Evolutionary conservation across 2,113 vertebrate species (phyloP).

Genomic region (Notechis scutatus): DNA sequence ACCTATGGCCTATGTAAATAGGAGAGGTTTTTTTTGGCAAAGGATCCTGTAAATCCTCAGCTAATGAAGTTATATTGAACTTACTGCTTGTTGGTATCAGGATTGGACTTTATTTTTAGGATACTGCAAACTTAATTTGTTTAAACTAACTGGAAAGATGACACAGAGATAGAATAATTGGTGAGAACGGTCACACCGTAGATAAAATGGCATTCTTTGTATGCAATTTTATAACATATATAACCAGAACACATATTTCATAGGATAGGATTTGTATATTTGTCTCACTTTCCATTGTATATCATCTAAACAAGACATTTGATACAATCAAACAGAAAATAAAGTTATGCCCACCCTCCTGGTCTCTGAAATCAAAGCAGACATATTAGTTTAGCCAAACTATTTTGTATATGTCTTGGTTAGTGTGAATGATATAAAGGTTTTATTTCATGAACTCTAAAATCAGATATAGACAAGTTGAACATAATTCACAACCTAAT

Average conservation of each 20-base stretch:
- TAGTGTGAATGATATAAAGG: not conserved
- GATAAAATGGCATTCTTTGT: not conserved
- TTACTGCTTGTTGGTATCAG: not conserved
- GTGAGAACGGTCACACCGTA: not conserved
- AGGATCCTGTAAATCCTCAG: slow-evolving; percentile 43
- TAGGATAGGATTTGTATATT: not conserved
- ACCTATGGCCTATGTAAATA: slow-evolving; percentile 11
- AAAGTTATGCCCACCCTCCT: not conserved
- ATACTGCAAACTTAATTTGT: not conserved
- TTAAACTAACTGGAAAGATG: not conserved
- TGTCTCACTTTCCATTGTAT: not conserved
- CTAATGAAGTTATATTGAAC: slow-evolving; percentile 7
- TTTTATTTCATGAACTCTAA: not conserved
- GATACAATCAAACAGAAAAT: not conserved
- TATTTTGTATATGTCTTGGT: not conserved
- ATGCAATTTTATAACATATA: not conserved
- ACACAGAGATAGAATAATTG: not conserved
- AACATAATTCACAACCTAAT: not conserved
- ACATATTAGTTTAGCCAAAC: too few species aligned
- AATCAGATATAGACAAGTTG: not conserved
- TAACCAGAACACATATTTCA: not conserved
- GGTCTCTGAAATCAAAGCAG: not conserved
- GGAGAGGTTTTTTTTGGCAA: not conserved
- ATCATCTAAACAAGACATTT: slow-evolving; percentile 8
- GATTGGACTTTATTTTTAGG: not conserved